Evolutionary conservation across 2,113 vertebrate genomes (phyloP), one percentile per base, ranked within the genome.

Genomic region (Cryptomyrus ogoouensis): DNA sequence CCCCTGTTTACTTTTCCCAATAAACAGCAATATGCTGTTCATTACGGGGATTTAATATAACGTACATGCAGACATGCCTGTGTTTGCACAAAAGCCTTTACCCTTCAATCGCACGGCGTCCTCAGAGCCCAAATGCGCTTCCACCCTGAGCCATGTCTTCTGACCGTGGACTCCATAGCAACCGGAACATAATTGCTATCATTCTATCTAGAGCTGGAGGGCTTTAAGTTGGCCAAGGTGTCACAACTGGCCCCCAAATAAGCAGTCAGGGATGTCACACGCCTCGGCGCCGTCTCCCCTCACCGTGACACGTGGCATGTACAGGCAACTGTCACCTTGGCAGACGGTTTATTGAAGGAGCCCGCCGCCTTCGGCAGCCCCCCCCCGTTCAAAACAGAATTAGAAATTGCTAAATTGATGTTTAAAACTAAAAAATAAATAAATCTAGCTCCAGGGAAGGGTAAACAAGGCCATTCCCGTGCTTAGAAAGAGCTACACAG

Each of bases 171-270:
- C 24, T 46, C 83, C 83, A 84, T 84, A 84, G 83, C 83, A 84
- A 84, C 83, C 3, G 35, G 44, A n/a, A 84, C 83, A 84, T 84
- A 84, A 84, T 84, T 84, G 83, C 44, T n/a, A 84, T 47, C 83
- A 84, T 84, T 84, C 83, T n/a, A n/a, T 84, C 39, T 39, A 7
- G 39, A 84, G 44, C 83, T 84, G 83, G 83, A 84, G 83, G 83
- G 83, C 44, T 47, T 84, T 47, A 84, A 84, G 44, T 84, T 84
- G 83, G 83, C 83, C 83, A 46, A 84, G 39, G 83, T 84, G 83
- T 84, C 83, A 84, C 44, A 47, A 47, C 8, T 24, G 83, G 19
- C 42, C 83, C 44, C 44, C 17, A 47, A 84, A 84, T 47, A 84
- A 84, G 83, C 44, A 47, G 83, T 47, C 42, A 84, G 83, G 39